phyloP scores from a whole-genome alignment of 2,797 vertebrate genomes.

The Adrianichthys oophorus region DNA sequence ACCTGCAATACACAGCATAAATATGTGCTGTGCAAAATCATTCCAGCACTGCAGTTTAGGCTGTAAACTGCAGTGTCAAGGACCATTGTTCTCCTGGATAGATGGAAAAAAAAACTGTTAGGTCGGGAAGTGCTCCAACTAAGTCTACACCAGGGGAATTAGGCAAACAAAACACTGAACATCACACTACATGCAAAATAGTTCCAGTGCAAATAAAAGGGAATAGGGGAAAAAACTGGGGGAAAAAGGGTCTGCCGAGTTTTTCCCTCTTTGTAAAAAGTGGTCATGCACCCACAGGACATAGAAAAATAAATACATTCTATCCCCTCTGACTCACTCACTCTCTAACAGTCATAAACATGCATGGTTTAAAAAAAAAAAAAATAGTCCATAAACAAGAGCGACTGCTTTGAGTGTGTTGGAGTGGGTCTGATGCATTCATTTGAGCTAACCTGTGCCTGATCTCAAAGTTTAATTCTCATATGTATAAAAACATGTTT shows the following conservation, averaged over 20 bases:
- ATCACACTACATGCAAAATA: conserved; percentile 59
- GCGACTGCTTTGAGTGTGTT: conserved; percentile 29
- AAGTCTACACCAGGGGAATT: conserved; percentile 52
- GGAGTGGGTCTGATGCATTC: conserved; percentile 43
- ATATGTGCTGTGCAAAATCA: conserved; percentile 39
- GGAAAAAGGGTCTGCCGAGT: conserved; percentile 27
- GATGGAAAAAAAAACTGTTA: conserved; percentile 44
- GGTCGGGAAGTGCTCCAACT: conserved; percentile 50
- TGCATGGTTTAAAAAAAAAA: conserved; percentile 22
- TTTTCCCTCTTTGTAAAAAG: conserved; percentile 35
- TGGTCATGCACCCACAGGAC: conserved; percentile 20
- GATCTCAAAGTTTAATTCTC: conserved; percentile 19
- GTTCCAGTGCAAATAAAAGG: conserved; percentile 34
- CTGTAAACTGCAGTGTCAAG: conserved; percentile 63
- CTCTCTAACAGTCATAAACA: conserved; percentile 17
- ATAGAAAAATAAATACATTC: conserved; percentile 36
- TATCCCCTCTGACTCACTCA: conserved; percentile 1
- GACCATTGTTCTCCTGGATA: conserved; percentile 60
- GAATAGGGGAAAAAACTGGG: conserved; percentile 38
- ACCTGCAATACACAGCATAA: conserved; percentile 48
- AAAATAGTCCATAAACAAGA: conserved; percentile 44
- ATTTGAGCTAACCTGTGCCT: conserved; percentile 51
- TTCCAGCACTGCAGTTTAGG: conserved; percentile 50
- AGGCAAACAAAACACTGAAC: conserved; percentile 63
- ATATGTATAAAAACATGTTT: background rate